Base-by-base conservation (phyloP, 2,888 invertebrate species). In the Cepaea hortensis region DNA sequence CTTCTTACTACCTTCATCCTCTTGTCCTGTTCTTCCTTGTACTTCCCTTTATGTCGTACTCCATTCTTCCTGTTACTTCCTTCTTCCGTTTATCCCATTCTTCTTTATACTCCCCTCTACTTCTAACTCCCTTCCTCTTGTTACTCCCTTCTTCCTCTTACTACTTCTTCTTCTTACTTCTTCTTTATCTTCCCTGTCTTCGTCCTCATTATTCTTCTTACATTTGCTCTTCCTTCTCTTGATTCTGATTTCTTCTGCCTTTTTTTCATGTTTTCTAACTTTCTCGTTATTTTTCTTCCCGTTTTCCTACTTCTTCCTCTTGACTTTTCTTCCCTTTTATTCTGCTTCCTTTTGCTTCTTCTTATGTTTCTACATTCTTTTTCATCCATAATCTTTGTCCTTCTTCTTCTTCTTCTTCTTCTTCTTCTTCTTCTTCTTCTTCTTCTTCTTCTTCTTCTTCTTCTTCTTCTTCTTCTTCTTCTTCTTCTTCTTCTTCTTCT, bases 1-100 rank as follows among this genome's bases (percentile, higher is more conserved):
- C 62, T 48, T 72, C 72, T 11, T n/a, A n/a, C n/a, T 81, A 62
- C 81, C 18, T 81, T 73, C 81, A 61, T 81, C 62, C 68, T 48
- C 48, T 35, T 75, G 3, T 85, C 75, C 65, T 68, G n/a, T 50
- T 85, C 46, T 75, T 9, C 55, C 72, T 55, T 62, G n/a, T 62
- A 18, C 18, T 76, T 20, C 18, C 1, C 46, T 84, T 11, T 77
- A 4, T 85, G 79, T 77, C 77, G 61, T 62, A 50, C 65, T 79
- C 11, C 9, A 9, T 15, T 65, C 65, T 15, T 9, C 18, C 65
- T 65, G 65, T 65, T 18, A 65, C 9, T 15, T 15, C 9, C 65
- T 15, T 65, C 65, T 65, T 65, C 18, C 9, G 1, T 15, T 65
- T 15, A 5, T 50, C 48, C 72, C 48, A 11, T 46, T 83, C 72